Evolutionary conservation across 2,888 invertebrate genomes (phyloP), one percentile per base, ranked within the genome.

Genomic region (Drosophila paucipuncta): DNA sequence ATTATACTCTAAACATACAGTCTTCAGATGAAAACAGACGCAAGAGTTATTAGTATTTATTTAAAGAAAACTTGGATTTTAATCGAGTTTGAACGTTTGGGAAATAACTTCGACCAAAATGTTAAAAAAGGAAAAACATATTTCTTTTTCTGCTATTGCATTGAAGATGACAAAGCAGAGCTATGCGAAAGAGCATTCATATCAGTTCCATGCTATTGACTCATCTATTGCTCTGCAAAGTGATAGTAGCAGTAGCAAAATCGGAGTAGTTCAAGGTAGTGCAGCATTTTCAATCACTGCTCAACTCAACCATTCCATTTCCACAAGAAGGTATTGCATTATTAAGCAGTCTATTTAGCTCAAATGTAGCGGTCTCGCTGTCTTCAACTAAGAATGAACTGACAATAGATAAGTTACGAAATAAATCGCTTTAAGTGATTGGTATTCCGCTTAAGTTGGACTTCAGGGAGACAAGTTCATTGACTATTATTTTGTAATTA

Each of bases 401-500:
- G 7, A 16, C 4, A 47, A 9, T 25, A 16, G 25, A 47, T 50
- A 28, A 28, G 5, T 28, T 50, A 16, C n/a, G 13, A 13, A n/a
- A 13, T 9, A 16, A 31, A 22, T 33, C 22, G 22, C 9, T 9
- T 22, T 16, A 35, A 54, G 28, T 39, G 18, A 39, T 18, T 39
- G n/a, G 13, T 18, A 25, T 55, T 18, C 16, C 25, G 54, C 13
- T 47, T 25, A 25, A 37, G 18, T 18, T 39, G 2, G 25, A 59
- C 43, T 18, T 25, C 4, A 1, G 25, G 9, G 1, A 11, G 60
- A 35, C 52, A 64, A 13, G 37, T 55, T 28, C 6, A 28, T 30
- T 41, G 28, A 58, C 16, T 35, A 67, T 67, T 76, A 61, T 52
- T 47, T 59, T 64, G 31, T 67, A 80, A 77, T 80, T 80, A 64